Percentiles rank a stretch among this genome's conserved stretches.
Conservation (phyloP, 2,113 vertebrate species). For the Urocitellus parryii region DNA sequence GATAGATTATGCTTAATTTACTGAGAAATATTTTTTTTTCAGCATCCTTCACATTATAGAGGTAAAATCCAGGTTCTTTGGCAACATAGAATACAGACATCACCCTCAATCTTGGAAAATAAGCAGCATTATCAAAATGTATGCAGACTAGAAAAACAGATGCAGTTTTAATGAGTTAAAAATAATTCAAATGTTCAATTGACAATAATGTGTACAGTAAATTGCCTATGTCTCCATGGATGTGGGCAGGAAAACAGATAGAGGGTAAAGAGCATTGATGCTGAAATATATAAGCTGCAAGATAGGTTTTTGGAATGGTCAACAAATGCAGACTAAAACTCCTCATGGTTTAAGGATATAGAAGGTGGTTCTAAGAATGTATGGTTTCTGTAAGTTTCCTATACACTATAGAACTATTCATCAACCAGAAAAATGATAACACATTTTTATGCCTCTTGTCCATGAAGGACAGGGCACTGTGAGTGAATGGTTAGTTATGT, state of each 20-base stretch:
- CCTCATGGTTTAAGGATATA: neutral
- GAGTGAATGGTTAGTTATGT: neutral
- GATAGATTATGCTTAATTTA: neutral
- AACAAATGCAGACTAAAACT: neutral
- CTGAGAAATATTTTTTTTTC: neutral
- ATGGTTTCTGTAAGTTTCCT: neutral
- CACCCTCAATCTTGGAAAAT: too few species aligned
- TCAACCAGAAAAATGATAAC: neutral
- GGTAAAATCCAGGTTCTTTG: neutral
- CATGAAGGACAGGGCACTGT: neutral
- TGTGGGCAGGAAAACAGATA: neutral
- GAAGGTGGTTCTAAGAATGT: neutral
- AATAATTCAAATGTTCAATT: neutral
- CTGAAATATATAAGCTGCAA: neutral
- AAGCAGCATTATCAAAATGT: neutral
- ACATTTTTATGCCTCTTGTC: neutral
- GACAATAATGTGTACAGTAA: neutral
- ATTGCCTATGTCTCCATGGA: neutral
- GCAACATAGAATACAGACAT: neutral
- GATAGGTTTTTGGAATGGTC: neutral
- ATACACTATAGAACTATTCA: neutral
- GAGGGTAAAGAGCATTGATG: neutral
- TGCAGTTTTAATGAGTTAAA: neutral
- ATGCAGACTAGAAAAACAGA: neutral
- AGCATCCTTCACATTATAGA: neutral